Evolutionary conservation across 2,888 invertebrate genomes (phyloP).

Genomic region (Magallana nippona): DNA sequence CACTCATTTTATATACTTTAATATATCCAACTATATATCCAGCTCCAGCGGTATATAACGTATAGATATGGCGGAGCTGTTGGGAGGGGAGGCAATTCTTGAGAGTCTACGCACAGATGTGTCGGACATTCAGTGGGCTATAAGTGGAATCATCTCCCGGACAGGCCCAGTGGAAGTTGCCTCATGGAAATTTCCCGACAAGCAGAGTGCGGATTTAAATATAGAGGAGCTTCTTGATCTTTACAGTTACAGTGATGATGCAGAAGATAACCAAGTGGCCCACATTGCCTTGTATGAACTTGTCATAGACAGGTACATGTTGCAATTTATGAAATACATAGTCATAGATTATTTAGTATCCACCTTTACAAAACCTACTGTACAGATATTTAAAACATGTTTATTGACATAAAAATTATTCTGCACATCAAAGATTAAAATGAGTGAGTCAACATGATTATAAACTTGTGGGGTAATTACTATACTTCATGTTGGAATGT

Average conservation of each 20-base stretch:
- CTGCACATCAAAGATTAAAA: no score
- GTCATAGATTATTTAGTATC: no score
- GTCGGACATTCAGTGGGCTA: constrained; percentile 75
- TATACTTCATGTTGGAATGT: no score
- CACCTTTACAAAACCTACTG: no score
- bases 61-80: constrained; percentile 70
- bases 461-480: no score
- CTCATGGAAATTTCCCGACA: constrained; percentile 81
- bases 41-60: no score
- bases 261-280: constrained; percentile 77
- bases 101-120: constrained; percentile 79
- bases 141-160: constrained; percentile 74
- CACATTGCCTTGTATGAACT: constrained; percentile 79
- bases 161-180: constrained; percentile 73
- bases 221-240: constrained; percentile 76
- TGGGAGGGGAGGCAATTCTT: constrained; percentile 75
- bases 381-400: no score
- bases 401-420: no score
- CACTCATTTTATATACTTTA: no score
- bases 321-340: not conserved
- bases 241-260: constrained; percentile 73
- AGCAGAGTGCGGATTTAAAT: constrained; percentile 75
- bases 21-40: no score
- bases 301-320: constrained; percentile 78
- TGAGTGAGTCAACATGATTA: no score